Conservation (phyloP, 1,140 invertebrate genomes). For the Diachasma alloeum region DNA sequence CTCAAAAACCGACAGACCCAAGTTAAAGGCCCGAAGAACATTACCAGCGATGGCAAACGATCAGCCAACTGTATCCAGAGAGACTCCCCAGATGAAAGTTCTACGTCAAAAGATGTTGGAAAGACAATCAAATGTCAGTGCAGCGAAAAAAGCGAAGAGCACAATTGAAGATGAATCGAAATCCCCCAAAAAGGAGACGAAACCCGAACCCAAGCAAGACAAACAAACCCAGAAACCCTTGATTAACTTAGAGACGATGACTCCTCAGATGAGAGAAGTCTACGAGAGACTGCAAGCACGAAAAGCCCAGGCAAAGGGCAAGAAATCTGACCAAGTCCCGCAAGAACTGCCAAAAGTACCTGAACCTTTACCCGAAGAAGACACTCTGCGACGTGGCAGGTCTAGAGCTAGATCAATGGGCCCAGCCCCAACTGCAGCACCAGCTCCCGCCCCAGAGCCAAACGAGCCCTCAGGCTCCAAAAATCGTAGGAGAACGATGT, state of each 20-base stretch:
- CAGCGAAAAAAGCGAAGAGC: constrained; percentile 12
- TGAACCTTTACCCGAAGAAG: background rate
- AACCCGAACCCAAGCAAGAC: background rate
- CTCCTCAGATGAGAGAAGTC: constrained; percentile 39
- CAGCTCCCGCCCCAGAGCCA: background rate
- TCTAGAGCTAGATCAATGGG: background rate
- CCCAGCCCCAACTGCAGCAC: background rate
- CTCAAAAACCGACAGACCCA: background rate
- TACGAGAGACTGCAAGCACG: constrained; percentile 27
- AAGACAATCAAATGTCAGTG: constrained; percentile 32
- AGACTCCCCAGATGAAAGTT: constrained; percentile 45
- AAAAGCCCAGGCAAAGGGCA: background rate
- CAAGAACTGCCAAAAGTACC: constrained; percentile 2
- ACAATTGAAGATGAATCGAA: background rate
- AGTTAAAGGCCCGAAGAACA: constrained; percentile 1
- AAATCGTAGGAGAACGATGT: background rate
- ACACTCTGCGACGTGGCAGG: background rate
- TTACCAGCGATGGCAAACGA: background rate
- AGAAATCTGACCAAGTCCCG: background rate
- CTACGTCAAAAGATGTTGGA: constrained; percentile 37
- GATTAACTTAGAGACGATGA: background rate
- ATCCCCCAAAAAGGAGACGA: background rate
- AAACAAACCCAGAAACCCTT: too few relatives aligned
- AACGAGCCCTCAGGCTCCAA: background rate
- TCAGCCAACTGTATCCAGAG: background rate